Percentiles rank a stretch among this genome's conserved stretches.
These are phyloP conservation scores for Prinia subflava DNA, from an alignment of 2,113 vertebrate genomes.

Conservation along the genomic window DNA sequence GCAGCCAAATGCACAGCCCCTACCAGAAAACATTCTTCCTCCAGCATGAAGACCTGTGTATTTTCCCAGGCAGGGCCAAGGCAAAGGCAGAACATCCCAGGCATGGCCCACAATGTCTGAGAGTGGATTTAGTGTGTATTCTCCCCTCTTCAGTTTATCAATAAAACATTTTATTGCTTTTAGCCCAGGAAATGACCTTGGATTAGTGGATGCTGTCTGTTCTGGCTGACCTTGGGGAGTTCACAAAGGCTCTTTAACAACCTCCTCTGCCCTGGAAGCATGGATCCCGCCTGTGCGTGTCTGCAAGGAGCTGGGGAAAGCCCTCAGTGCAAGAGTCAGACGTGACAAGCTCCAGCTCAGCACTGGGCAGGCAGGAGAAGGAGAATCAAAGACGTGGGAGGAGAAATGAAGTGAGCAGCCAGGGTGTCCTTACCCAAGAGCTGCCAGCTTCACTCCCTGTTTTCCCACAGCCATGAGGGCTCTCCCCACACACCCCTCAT, in stretches of 20 bases:
- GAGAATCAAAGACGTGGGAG: conserved; percentile 27
- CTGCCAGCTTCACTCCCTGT: background rate
- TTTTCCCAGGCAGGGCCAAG: background rate
- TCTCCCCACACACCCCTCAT: background rate
- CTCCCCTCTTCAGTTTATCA: conserved; percentile 75
- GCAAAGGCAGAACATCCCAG: background rate
- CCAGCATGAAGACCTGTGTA: background rate
- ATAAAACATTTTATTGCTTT: conserved; percentile 92
- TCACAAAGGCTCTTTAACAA: conserved; percentile 65
- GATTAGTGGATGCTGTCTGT: conserved; percentile 75
- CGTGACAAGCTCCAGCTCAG: conserved; percentile 3
- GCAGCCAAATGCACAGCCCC: background rate
- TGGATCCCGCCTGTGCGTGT: background rate
- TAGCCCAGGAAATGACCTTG: conserved; percentile 86
- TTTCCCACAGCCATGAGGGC: background rate
- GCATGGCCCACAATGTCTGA: background rate
- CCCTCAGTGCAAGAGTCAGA: background rate
- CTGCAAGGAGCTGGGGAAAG: conserved; percentile 17
- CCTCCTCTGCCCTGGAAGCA: conserved; percentile 32
- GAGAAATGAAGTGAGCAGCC: background rate
- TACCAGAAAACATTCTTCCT: background rate
- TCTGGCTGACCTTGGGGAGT: conserved; percentile 83
- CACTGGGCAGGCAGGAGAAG: conserved; percentile 20
- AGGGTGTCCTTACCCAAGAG: background rate
- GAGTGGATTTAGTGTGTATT: conserved; percentile 29